phyloP scores from a whole-genome alignment of 2,888 invertebrate species.

The Selenia dentaria region DNA sequence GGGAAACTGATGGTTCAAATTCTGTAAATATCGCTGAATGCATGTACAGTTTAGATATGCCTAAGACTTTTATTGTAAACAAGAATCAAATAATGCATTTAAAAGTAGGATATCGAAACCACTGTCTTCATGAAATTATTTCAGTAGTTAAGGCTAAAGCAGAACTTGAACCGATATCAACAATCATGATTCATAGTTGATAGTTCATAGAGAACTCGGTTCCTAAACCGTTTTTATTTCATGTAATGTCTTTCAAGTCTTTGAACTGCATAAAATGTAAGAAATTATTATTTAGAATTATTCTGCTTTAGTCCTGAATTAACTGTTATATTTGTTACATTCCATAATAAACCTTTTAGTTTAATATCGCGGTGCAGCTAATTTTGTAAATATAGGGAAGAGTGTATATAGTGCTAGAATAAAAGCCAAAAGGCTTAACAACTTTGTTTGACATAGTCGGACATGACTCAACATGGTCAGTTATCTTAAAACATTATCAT shows the following conservation, averaged over 20 bases:
- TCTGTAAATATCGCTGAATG: constrained; percentile 42
- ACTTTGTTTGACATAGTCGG: constrained; percentile 49
- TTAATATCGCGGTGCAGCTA: constrained; percentile 61
- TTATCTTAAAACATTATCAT: constrained; percentile 24
- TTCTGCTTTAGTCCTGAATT: constrained; percentile 60
- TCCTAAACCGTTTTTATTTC: too few species aligned
- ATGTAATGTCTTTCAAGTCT: too few species aligned
- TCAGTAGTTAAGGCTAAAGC: constrained; percentile 28
- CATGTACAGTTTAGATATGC: constrained; percentile 38
- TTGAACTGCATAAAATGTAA: too few species aligned
- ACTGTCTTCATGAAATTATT: constrained; percentile 24
- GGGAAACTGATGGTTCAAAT: constrained; percentile 41
- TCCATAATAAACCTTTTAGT: constrained; percentile 65
- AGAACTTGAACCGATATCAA: constrained; percentile 16
- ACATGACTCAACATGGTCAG: constrained; percentile 31
- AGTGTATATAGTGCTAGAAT: constrained; percentile 69
- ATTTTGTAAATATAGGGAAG: constrained; percentile 70
- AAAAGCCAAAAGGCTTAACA: constrained; percentile 44
- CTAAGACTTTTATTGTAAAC: constrained; percentile 27
- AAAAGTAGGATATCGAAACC: constrained; percentile 31
- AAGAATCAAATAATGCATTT: constrained; percentile 32
- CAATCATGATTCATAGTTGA: too few species aligned
- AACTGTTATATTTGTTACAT: constrained; percentile 64
- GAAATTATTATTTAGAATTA: too few species aligned
- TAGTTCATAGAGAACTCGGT: too few species aligned